Percentiles rank a stretch among this genome's conserved stretches.
phyloP scores from a whole-genome alignment of 1,140 invertebrate species.

The Bombus confusus region DNA sequence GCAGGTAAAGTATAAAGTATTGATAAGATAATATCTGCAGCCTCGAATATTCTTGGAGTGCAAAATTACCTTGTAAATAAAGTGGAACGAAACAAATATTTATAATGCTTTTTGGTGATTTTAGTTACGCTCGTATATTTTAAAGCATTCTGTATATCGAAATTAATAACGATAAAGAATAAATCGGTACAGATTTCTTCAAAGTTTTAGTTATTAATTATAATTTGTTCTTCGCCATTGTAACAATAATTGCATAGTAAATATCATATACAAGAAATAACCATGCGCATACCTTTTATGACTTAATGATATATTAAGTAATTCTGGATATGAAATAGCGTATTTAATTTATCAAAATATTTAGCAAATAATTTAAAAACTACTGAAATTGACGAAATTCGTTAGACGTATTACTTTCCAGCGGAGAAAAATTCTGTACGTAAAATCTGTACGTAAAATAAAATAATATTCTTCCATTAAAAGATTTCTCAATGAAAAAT shows the following conservation, averaged over 20 bases:
- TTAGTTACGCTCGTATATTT: neutral
- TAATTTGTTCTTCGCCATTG: neutral
- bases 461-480: neutral
- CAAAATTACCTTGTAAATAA: neutral
- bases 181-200: neutral
- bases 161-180: neutral
- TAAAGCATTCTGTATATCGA: too few relatives aligned
- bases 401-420: neutral
- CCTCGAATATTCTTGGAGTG: neutral
- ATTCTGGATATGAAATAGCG: too few relatives aligned
- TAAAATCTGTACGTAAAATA: too few relatives aligned
- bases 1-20: neutral
- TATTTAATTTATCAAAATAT: too few relatives aligned
- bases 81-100: neutral
- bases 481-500: neutral
- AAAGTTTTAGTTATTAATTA: neutral
- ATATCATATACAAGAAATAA: neutral
- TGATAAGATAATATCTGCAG: neutral
- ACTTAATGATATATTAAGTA: too few relatives aligned
- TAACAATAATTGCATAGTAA: neutral
- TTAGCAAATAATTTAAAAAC: too few relatives aligned
- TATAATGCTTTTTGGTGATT: neutral
- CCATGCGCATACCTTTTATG: neutral
- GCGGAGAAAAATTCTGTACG: neutral
- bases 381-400: neutral